Evolutionary conservation across 2,888 invertebrate species (phyloP), one percentile per base, ranked within the genome.

Genomic region (Scaptomyza cyrtandrae): DNA sequence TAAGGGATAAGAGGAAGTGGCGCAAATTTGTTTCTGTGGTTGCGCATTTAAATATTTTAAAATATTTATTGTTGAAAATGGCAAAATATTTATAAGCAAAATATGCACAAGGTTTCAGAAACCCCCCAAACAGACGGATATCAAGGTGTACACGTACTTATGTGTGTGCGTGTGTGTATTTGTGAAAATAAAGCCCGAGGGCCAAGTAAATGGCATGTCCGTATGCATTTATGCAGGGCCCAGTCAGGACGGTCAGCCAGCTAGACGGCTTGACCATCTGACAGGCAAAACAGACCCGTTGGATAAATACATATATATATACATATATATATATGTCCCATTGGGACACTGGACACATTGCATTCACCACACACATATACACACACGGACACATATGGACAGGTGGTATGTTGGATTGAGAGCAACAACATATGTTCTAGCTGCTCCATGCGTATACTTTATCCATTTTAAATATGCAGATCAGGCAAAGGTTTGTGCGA

Each of bases 21-120:
- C 57, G 54, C 46, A 71, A 72, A 57, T 75, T 65, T 71, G 61
- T 63, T 73, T 66, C 54, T 75, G 69, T 71, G 76, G 77, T 61
- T 70, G 52, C 60, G 58, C 72, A 80, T 80, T 83, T 80, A 83
- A 80, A 80, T 83, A 80, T 80, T 74, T 83, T 70, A 77, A 83
- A 80, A 80, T 80, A 80, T 80, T 80, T 83, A 83, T 80, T 80
- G 80, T 72, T 78, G 74, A 80, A 83, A 84, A 80, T 80, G 65
- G 44, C 64, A 71, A 80, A 84, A 80, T 84, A 84, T 80, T 84
- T 80, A 80, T 83, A 72, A 68, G 78, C 64, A 60, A 66, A 70
- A 77, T 83, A 83, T 80, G 84, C 84, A 74, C 61, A 77, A 73
- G 63, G 62, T 59, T 43, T 71, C 45, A 31, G 53, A 53, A 27